Evolutionary conservation across 2,113 vertebrate genomes (phyloP), one percentile per base, ranked within the genome.

Genomic region (Lophochroa leadbeateri): DNA sequence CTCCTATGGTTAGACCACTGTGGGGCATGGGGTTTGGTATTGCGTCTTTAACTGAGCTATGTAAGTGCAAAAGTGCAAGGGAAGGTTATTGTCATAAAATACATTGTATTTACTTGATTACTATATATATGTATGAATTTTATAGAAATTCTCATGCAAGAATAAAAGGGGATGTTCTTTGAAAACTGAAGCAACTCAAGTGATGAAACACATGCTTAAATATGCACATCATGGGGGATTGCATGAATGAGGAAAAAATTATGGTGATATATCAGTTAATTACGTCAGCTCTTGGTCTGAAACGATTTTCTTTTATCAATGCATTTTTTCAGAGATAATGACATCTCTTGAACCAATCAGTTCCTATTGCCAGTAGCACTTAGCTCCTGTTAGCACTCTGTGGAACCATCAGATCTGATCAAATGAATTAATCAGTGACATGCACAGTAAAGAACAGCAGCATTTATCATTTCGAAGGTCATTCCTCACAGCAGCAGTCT

Each of bases 341-440:
- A 88, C 90, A 92, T 94, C 68, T 83, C 92, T 91, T 86, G 77
- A 96, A 82, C 92, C 82, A 94, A 90, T 96, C 83, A 70, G 74
- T 74, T 92, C 61, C 68, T 79, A 61, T 86, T 95, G 92, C 91
- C 80, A 71, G 86, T 78, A 86, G 90, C 92, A 94, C 94, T 96
- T 86, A 82, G 86, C 80, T 95, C 80, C 72, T 55, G 85, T 94
- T 95, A 92, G 83, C 82, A 57, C 91, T 87, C 67, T 47, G 74
- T 92, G 90, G 91, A 96, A 78, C 78, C 60, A 82, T 92, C 86
- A 89, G 86, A 88, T 85, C 77, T 74, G 75, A 85, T 95, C 67
- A 78, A 94, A 70, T 46, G 86, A 92, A 93, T 95, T 95, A 88
- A 97, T 93, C 60, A 86, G 75, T 92, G 78, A 82, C 80, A 70